Percentiles rank a stretch among this genome's conserved stretches.
These are phyloP conservation scores for Pseudomyrmex gracilis DNA, from an alignment of 1,140 invertebrate species.

Conservation along the genomic window DNA sequence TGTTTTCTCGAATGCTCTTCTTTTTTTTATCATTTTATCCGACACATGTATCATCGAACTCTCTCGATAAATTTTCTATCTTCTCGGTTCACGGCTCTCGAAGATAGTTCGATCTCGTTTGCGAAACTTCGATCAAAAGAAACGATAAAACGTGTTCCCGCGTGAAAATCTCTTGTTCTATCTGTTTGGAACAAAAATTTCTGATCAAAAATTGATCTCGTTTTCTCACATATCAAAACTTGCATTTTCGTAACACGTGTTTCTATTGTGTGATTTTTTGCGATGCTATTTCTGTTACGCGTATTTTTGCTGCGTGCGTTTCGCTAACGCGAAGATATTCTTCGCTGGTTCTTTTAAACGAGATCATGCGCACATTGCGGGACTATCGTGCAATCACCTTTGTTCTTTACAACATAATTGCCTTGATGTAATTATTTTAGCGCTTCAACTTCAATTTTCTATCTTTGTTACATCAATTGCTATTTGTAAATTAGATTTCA, in stretches of 20 bases:
- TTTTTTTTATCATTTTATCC: slow-evolving; percentile 18
- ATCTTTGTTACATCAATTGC: slow-evolving; percentile 27
- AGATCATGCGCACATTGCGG: slow-evolving; percentile 15
- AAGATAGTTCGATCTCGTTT: slow-evolving; percentile 4
- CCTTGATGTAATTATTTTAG: slow-evolving; percentile 14
- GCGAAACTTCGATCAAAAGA: slow-evolving; percentile 1
- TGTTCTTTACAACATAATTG: slow-evolving; percentile 29
- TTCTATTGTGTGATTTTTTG: neutral
- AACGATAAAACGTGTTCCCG: slow-evolving; percentile 9
- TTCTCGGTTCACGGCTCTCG: slow-evolving; percentile 49
- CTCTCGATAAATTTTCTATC: slow-evolving; percentile 63
- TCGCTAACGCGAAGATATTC: slow-evolving; percentile 18
- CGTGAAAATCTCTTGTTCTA: neutral
- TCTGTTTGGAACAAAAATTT: neutral
- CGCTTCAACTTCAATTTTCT: neutral
- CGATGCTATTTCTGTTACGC: neutral
- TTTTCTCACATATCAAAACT: neutral
- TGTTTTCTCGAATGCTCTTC: slow-evolving; percentile 13
- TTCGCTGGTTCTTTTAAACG: slow-evolving; percentile 21
- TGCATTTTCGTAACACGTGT: neutral
- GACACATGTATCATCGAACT: slow-evolving; percentile 25
- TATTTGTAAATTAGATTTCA: slow-evolving; percentile 24
- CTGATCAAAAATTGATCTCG: neutral
- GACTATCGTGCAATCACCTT: slow-evolving; percentile 17
- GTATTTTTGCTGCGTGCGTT: slow-evolving; percentile 11